Base-by-base conservation (phyloP, 1,140 invertebrate species). In the Teleogryllus occipitalis region DNA sequence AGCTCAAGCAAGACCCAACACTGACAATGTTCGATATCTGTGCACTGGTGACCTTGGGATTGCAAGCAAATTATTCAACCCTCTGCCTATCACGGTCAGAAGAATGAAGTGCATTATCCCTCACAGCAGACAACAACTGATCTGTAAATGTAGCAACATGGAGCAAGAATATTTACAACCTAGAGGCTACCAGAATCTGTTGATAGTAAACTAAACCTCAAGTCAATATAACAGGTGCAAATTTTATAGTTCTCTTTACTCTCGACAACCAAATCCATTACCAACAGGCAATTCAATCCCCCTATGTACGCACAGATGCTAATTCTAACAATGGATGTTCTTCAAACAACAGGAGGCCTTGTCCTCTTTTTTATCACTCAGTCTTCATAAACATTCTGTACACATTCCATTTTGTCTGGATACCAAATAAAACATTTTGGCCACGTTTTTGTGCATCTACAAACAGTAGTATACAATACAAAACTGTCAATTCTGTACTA, bases 331-430 rank as follows among this genome's bases (percentile, higher is more conserved):
- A 10, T 65, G 10, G 54, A 65, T 14, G 54, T 14, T 65, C 54
- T 65, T 65, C 54, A 65, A 65, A 65, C 54, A 65, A 65, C 54
- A 65, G 54, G 54, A 65, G 54, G 54, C 54, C 54, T 65, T 65
- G 10, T 65, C 54, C 54, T 65, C 54, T 14, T 65, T 65, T 65
- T 65, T 65, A 65, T 65, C 54, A 65, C 54, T 65, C 54, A 65
- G 54, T 65, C 54, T 65, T 65, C 54, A 65, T 65, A 65, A 14
- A 65, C 10, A 10, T 65, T 65, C 54, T 65, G 18, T 65, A 65
- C 54, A 65, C 54, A 18, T 65, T 65, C 54, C 54, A 65, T 65
- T 65, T 65, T 14, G 54, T 14, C 10, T 14, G 54, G 54, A 65
- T 65, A 65, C 18, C 54, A 65, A 65, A 65, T 65, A 14, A 65